Percentiles rank a stretch among this genome's conserved stretches.
phyloP scores from a whole-genome alignment of 2,113 vertebrate species.

The Mesitornis unicolor region DNA sequence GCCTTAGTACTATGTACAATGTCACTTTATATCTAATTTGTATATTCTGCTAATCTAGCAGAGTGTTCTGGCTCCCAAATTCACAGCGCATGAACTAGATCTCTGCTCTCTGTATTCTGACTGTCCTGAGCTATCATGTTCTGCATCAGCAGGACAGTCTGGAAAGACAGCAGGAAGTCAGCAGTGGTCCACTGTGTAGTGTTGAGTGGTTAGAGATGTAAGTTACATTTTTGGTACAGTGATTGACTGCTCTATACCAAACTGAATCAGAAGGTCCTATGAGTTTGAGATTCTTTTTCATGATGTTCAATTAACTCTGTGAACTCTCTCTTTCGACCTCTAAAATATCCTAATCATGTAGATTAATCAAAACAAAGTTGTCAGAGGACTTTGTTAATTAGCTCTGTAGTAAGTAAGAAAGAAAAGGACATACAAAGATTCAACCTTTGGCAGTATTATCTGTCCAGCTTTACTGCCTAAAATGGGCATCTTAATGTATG shows the following conservation, averaged over 20 bases:
- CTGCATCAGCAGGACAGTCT: background rate
- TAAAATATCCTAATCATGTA: background rate
- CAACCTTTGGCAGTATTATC: background rate
- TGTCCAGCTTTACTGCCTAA: background rate
- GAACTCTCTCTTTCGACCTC: background rate
- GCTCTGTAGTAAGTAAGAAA: background rate
- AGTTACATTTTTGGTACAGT: background rate
- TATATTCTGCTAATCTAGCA: background rate
- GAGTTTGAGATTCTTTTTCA: background rate
- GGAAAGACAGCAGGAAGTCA: background rate
- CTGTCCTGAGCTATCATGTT: background rate
- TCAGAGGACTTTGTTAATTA: background rate
- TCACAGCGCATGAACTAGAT: background rate
- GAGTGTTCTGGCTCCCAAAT: background rate
- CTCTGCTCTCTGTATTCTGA: background rate
- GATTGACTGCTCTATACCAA: background rate
- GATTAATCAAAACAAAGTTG: background rate
- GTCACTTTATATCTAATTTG: background rate
- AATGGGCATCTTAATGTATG: fast-evolving
- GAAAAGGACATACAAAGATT: background rate
- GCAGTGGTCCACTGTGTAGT: background rate
- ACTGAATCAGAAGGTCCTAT: background rate
- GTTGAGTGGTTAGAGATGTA: background rate
- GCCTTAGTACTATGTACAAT: background rate
- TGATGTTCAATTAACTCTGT: background rate